Evolutionary conservation across 2,888 invertebrate genomes (phyloP).

Genomic region (Heteropelma amictum): DNA sequence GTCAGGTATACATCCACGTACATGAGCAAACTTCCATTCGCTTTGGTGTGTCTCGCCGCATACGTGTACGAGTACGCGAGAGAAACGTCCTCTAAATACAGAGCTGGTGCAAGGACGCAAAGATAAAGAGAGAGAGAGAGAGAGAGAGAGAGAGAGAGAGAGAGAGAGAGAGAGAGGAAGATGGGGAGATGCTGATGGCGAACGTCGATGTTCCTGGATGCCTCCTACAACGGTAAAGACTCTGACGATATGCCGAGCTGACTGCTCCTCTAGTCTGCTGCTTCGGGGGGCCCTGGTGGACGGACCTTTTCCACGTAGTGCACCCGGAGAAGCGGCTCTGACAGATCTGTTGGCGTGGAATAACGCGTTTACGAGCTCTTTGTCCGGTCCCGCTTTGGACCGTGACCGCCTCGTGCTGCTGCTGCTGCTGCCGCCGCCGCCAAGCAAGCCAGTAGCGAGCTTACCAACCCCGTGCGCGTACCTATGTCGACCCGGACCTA

Average conservation of each 20-base stretch:
- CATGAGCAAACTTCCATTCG: background rate
- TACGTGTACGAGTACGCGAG: background rate
- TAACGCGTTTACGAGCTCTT: slow-evolving; percentile 77
- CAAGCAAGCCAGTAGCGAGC: slow-evolving; percentile 46
- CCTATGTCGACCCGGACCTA: slow-evolving; percentile 31
- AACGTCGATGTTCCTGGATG: slow-evolving; percentile 53
- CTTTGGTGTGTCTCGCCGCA: background rate
- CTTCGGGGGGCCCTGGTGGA: slow-evolving; percentile 52
- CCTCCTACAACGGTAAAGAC: slow-evolving; percentile 36
- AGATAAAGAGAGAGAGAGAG: background rate
- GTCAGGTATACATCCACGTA: slow-evolving; percentile 17
- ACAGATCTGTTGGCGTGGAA: slow-evolving; percentile 77
- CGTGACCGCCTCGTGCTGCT: slow-evolving; percentile 66
- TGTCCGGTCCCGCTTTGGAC: slow-evolving; percentile 74
- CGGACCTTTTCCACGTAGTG: slow-evolving; percentile 63
- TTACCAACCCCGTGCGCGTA: slow-evolving; percentile 52
- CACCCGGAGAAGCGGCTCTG: slow-evolving; percentile 74
- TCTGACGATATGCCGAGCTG: slow-evolving; percentile 47
- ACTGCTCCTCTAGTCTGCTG: slow-evolving; percentile 34
- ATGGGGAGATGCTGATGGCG: slow-evolving; percentile 48
- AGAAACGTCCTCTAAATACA: background rate
- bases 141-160: background rate
- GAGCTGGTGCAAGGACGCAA: background rate
- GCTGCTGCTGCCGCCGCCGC: too few species aligned
- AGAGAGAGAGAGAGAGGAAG: slow-evolving; percentile 1